Evolutionary conservation across 2,797 vertebrate species (phyloP), one percentile per base, ranked within the genome.

Genomic region (Phylloscopus collybita): DNA sequence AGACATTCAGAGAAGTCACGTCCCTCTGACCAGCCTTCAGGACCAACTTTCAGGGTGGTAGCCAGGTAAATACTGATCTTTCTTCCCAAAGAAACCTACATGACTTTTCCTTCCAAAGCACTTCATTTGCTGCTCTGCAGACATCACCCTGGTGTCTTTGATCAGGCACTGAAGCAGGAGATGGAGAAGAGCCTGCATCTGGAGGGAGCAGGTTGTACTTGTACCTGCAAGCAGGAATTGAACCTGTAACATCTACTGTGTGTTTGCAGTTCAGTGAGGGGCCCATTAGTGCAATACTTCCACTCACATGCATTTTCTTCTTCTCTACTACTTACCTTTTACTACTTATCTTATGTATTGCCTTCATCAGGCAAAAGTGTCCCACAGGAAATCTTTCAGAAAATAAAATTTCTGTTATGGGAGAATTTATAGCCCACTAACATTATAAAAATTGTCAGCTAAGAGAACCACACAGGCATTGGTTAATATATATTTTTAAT

Each of bases 331-430:
- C 56, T 88, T 81, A 38, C 42, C 32, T 70, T 61, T 69, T 80
- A 60, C 87, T 71, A 57, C 66, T 88, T 79, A 66, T 38, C 74
- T 87, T 78, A 91, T 79, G 92, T 89, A 88, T 93, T 83, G 64
- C 75, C 47, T 70, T 69, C 22, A 93, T 86, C 32, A 91, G 56
- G 57, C 26, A 76, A 60, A 80, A 80, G 23, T 0, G 0, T 66
- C 85, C 80, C 81, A 27, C 26, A 83, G 90, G 91, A 95, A 88
- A 73, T 30, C 40, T 94, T 93, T 88, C 51, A 69, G 78, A 93
- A 92, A 49, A 29, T 72, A 45, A n/a, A 40, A 5, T 82, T 92
- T 67, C 61, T 85, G 36, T 66, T 93, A 66, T 3, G 20, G 12
- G 44, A 44, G 61, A 85, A 95, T 85, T 88, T 93, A 86, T 45